A percentile compares a stretch with the other conserved stretches of the same genome.
phyloP scores from a whole-genome alignment of 2,888 invertebrate genomes.

The Drosophila melanosoma region DNA sequence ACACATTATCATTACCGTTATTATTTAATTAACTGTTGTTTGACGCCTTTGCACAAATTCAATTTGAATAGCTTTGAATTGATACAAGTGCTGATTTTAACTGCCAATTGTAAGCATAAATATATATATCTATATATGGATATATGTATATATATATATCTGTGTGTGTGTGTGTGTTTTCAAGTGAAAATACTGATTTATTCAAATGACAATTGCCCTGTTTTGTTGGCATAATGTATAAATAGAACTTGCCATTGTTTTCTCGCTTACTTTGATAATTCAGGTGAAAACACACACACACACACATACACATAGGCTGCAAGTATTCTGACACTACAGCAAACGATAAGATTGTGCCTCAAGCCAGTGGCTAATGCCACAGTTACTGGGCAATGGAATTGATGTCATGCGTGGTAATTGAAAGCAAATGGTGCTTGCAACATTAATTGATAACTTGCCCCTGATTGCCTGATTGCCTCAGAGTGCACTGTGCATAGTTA shows the following conservation, averaged over 20 bases:
- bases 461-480: background rate
- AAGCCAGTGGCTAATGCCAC: conserved; percentile 21
- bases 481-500: too few relatives aligned
- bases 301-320: background rate
- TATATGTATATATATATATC: background rate
- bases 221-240: background rate
- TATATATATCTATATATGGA: background rate
- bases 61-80: too few relatives aligned
- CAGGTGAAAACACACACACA: background rate
- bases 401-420: background rate
- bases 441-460: background rate
- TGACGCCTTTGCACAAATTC: too few relatives aligned
- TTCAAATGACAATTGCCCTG: background rate
- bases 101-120: background rate
- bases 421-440: background rate
- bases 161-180: background rate
- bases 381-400: conserved; percentile 39
- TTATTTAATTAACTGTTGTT: too few relatives aligned
- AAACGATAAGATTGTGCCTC: background rate
- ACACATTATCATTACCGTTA: too few relatives aligned
- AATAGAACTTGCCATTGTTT: background rate
- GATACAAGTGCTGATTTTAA: background rate
- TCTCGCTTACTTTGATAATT: background rate
- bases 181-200: background rate
- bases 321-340: background rate